Base-by-base conservation (phyloP, 2,888 invertebrate genomes). In the Temnothorax unifasciatus region DNA sequence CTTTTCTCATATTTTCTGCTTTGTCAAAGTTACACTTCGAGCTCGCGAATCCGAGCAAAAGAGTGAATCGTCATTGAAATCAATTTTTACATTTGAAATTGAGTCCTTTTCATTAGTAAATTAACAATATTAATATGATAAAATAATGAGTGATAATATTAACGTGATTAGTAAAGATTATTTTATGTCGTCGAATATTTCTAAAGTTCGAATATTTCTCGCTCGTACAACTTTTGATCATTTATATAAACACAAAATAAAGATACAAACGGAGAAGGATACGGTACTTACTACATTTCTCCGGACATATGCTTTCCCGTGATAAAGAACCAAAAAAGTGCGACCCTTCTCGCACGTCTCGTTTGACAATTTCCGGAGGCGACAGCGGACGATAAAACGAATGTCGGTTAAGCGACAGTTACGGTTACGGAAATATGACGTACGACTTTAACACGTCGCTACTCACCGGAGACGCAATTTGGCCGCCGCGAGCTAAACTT, bases 391-490 rank as follows among this genome's bases (percentile, higher is more conserved):
- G 92, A 92, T 92, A 90, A 92, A 92, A 89, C 91, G 92, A 90
- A 47, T 87, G 92, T 91, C 91, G 86, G 79, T 90, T 87, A 88
- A 87, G 89, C 84, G 90, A 85, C 89, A 88, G 85, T 79, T 83
- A 74, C 85, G 85, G 90, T 89, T 88, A 92, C 91, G 87, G 89
- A 92, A 92, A 93, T 92, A 92, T 92, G 93, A 93, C 89, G 91
- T 90, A 88, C 86, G 92, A 92, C 89, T 90, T 91, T 91, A 91
- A 92, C 92, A 90, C 89, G 91, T 92, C 89, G 88, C 90, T 87
- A 86, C 83, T 83, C 87, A 82, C 38, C 85, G 47, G 54, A 57
- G 64, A 25, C 69, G 77, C 79, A 47, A 77, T 77, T 77, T 69
- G 77, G 47, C 59, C 79, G 79, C 52, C 63, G 50, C 81, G 83